Base-by-base conservation (phyloP, 2,113 vertebrate species). In the Colossoma macropomum region DNA sequence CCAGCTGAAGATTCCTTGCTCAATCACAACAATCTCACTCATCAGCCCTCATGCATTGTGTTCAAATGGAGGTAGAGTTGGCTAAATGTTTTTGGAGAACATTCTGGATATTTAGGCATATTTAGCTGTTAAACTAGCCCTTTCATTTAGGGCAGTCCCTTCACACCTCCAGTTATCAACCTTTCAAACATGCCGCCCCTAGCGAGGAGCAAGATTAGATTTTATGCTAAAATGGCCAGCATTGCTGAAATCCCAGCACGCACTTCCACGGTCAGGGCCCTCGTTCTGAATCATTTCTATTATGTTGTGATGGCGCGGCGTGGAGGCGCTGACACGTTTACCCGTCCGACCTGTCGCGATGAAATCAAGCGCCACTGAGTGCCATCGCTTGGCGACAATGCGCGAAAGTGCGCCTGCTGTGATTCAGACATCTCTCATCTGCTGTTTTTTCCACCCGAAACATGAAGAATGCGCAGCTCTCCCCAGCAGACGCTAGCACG, bases 121-220 rank as follows among this genome's bases (percentile, higher is more conserved):
- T 77, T 84, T 60, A 86, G 59, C 62, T 41, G 32, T 81, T 72
- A 69, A 74, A 86, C 77, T 52, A 65, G 34, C 63, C 52, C 25
- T 34, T 62, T 74, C 50, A 19, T 62, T 28, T 45, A 78, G 56
- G 56, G 1, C 25, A 75, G 59, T 5, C 52, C 76, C 73, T 38
- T 71, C 59, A 79, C 52, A 82, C 65, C 78, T 70, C 28, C 19
- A 45, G 52, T 45, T 71, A 79, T 87, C 83, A 79, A 27, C 66
- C 28, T 73, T 16, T 77, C 63, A 80, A 84, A 70, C 27, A 59
- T 71, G 75, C 45, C 74, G 45, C 65, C 79, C 86, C 70, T 30
- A 54, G 79, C 23, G 32, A 85, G 75, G 25, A 75, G 66, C 34
- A 30, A 56, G 32, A 87, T 82, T 84, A 77, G 54, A 86, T 76